A percentile compares a stretch with the other conserved stretches of the same genome.
Conservation (phyloP, 2,797 vertebrate genomes). For the Coilia nasus region DNA sequence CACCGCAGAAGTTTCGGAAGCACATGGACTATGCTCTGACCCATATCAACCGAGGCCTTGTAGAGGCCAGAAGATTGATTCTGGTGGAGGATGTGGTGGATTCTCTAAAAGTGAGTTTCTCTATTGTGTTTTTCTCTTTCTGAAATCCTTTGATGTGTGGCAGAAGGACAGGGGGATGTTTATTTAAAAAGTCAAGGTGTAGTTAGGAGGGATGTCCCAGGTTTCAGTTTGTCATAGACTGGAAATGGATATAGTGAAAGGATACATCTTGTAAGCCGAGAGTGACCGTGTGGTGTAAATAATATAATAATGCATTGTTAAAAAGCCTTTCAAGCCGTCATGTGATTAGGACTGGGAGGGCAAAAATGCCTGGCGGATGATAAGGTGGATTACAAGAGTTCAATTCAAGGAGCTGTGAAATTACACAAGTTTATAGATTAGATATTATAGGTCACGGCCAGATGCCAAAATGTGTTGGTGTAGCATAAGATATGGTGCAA, state of each 20-base stretch:
- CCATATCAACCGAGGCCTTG: constrained; percentile 84
- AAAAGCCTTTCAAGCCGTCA: neutral
- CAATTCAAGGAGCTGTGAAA: neutral
- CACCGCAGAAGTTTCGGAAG: constrained; percentile 88
- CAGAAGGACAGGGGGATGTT: neutral
- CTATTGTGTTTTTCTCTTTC: neutral
- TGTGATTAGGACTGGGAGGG: neutral
- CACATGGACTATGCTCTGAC: constrained; percentile 80
- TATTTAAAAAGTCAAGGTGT: neutral
- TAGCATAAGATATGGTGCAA: no score
- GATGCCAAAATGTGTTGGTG: no score
- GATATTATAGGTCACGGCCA: neutral
- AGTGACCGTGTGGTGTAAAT: neutral
- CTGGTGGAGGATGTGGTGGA: constrained; percentile 92
- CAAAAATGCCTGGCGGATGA: neutral
- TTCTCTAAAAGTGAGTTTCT: constrained; percentile 85
- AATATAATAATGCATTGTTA: neutral
- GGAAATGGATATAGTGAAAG: neutral
- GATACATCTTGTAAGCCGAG: neutral
- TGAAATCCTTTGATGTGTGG: neutral
- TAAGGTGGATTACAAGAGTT: neutral
- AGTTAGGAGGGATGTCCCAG: no score
- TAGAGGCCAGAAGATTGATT: constrained; percentile 85
- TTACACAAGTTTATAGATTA: constrained; percentile 8
- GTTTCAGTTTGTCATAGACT: no score